Percentiles rank a stretch among this genome's conserved stretches.
Evolutionary conservation across 2,113 vertebrate species (phyloP).

Genomic region (Phaethon lepturus): DNA sequence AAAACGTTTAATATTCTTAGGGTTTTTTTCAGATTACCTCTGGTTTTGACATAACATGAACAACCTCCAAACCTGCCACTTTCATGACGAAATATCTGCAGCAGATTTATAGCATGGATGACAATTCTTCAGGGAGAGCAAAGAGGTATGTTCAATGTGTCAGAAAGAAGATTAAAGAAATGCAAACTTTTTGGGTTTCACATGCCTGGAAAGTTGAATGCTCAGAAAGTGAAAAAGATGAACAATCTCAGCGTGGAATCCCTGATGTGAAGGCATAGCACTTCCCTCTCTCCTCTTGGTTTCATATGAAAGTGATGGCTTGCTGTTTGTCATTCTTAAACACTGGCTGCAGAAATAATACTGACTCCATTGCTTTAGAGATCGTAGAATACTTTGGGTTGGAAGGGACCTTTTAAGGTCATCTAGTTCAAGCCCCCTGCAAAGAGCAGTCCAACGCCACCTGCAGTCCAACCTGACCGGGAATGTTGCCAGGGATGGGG

Average conservation of each 20-base stretch:
- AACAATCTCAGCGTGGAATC: conserved; percentile 62
- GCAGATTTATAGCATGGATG: conserved; percentile 46
- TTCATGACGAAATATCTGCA: conserved; percentile 42
- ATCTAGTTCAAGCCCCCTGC: too few relatives aligned
- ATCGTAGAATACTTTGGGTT: too few relatives aligned
- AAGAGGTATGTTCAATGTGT: background rate
- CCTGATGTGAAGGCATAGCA: conserved; percentile 65
- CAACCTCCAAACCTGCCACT: background rate
- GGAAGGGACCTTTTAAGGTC: too few relatives aligned
- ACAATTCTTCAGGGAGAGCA: background rate
- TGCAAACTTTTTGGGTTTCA: conserved; percentile 71
- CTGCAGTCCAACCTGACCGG: too few relatives aligned
- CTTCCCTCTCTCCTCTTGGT: background rate
- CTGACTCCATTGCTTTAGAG: background rate
- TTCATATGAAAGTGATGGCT: background rate
- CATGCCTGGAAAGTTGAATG: conserved; percentile 44
- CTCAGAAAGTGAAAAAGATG: conserved; percentile 55
- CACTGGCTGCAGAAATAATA: background rate
- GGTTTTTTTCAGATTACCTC: background rate
- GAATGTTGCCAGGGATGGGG: too few relatives aligned
- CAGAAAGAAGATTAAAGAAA: conserved; percentile 61
- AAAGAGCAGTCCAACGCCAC: too few relatives aligned
- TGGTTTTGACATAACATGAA: background rate
- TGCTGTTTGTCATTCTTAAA: background rate
- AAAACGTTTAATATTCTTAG: background rate